Percentiles rank a stretch among this genome's conserved stretches.
phyloP scores from a whole-genome alignment of 2,888 invertebrate genomes.

The Thelaira solivaga region DNA sequence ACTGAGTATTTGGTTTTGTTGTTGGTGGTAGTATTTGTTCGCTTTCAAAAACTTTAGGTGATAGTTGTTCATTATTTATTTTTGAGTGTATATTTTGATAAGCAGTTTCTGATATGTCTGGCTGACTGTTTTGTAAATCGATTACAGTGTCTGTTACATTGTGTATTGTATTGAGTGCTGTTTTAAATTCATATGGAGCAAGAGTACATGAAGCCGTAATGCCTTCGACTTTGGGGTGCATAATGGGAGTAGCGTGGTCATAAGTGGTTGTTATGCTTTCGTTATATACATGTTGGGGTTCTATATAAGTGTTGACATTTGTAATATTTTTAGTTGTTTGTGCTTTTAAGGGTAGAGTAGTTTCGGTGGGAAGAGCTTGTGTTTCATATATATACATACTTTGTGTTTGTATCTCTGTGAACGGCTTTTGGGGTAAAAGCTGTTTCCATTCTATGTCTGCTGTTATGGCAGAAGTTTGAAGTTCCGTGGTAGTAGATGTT shows the following conservation, averaged over 20 bases:
- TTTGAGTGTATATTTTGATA: slow-evolving; percentile 9
- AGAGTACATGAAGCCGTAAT: neutral
- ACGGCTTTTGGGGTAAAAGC: slow-evolving; percentile 58
- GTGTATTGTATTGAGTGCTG: slow-evolving; percentile 12
- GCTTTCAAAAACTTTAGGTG: slow-evolving; percentile 15
- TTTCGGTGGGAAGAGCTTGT: slow-evolving; percentile 40
- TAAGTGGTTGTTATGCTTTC: slow-evolving; percentile 23
- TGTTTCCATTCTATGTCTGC: slow-evolving; percentile 59
- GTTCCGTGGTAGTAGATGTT: slow-evolving; percentile 62
- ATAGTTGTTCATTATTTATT: slow-evolving; percentile 10
- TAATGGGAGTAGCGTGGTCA: slow-evolving; percentile 14
- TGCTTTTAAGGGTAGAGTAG: slow-evolving; percentile 27
- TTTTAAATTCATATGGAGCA: slow-evolving; percentile 2
- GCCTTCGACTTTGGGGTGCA: neutral
- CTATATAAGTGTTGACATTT: neutral
- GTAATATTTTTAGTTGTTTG: neutral
- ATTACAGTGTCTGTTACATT: neutral
- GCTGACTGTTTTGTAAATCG: neutral
- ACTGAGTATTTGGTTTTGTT: neutral
- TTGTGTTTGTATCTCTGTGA: slow-evolving; percentile 62
- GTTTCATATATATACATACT: slow-evolving; percentile 70
- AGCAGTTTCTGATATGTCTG: slow-evolving; percentile 6
- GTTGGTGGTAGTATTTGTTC: neutral
- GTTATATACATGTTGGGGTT: slow-evolving; percentile 26
- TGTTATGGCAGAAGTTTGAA: slow-evolving; percentile 63